phyloP scores from a whole-genome alignment of 1,140 invertebrate genomes.

The Temnothorax nylanderi region DNA sequence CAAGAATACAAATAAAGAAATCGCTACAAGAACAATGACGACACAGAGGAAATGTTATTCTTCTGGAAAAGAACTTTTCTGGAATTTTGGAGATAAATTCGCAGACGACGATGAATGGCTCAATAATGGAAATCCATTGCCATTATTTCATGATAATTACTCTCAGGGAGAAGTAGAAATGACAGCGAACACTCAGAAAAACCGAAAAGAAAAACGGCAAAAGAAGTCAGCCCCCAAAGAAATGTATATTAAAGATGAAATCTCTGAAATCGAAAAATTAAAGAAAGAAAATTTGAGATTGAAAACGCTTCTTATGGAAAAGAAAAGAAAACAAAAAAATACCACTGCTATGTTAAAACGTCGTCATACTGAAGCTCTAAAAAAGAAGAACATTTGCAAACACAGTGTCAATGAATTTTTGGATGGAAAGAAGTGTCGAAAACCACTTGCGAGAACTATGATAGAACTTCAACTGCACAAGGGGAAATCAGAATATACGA shows the following conservation, averaged over 20 bases:
- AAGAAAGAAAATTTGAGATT: constrained; percentile 10
- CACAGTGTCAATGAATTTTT: constrained; percentile 8
- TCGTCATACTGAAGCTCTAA: neutral
- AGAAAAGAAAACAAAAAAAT: constrained; percentile 6
- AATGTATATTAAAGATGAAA: neutral
- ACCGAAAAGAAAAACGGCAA: neutral
- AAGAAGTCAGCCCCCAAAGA: neutral
- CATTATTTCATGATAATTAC: neutral
- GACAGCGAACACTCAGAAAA: neutral
- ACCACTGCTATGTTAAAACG: neutral
- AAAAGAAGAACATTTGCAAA: neutral
- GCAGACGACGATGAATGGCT: neutral
- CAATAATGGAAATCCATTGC: neutral
- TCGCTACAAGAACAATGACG: neutral
- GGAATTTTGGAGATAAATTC: neutral
- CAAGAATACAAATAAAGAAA: neutral
- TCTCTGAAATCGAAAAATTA: constrained; percentile 11
- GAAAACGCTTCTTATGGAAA: neutral
- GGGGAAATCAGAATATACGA: neutral
- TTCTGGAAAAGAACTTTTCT: constrained; percentile 2
- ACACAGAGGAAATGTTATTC: neutral
- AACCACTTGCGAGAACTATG: neutral
- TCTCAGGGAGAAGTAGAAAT: neutral
- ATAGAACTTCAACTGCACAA: neutral
- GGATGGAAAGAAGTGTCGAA: neutral